Evolutionary conservation across 2,888 invertebrate species (phyloP).

Genomic region (Nymphalis urticae): DNA sequence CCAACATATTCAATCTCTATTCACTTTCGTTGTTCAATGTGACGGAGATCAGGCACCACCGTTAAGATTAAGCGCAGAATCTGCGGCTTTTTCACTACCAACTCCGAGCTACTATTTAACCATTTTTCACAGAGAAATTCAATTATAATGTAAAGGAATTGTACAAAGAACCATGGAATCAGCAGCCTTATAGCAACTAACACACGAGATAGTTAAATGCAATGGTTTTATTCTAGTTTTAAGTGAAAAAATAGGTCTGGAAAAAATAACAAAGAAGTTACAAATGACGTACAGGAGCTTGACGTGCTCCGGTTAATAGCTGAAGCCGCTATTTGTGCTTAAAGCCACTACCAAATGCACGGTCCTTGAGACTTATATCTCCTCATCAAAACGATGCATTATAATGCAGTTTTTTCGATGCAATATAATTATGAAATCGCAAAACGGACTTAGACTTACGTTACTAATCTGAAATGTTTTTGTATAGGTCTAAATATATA

Average conservation of each 20-base stretch:
- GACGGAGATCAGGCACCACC: too few species aligned
- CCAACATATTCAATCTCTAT: too few species aligned
- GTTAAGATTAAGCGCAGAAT: too few species aligned
- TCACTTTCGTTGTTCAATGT: too few species aligned
- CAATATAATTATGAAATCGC: constrained; percentile 2
- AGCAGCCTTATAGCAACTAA: too few species aligned
- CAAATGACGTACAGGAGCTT: constrained; percentile 3
- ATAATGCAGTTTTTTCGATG: not conserved
- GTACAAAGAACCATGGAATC: too few species aligned
- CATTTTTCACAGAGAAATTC: too few species aligned
- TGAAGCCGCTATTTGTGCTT: constrained; percentile 4
- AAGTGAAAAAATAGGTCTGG: not conserved
- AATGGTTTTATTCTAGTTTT: not conserved
- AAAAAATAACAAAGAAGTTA: constrained; percentile 3
- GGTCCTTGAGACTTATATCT: constrained; percentile 2
- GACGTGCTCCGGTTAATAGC: constrained; percentile 5
- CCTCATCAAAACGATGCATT: constrained; percentile 6
- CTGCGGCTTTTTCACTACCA: too few species aligned
- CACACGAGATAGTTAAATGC: not conserved
- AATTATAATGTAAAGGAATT: too few species aligned
- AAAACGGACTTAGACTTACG: not conserved
- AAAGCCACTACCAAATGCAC: constrained; percentile 3
- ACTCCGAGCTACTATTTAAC: too few species aligned
- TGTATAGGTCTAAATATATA: not conserved
- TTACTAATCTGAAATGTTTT: constrained; percentile 1